phyloP scores from a whole-genome alignment of 2,888 invertebrate species.

The Lycia hirtaria region DNA sequence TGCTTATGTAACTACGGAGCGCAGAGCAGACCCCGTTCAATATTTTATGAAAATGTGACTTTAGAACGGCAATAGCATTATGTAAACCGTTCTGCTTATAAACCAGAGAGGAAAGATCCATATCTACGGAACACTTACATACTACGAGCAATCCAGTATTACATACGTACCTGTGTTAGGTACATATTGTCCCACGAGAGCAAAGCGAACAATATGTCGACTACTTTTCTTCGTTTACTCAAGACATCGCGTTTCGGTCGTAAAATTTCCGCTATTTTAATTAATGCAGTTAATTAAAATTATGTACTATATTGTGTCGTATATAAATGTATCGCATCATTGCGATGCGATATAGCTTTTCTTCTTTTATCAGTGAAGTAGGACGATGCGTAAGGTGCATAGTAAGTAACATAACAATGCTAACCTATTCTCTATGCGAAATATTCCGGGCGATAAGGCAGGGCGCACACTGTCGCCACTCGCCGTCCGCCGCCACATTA shows the following conservation, averaged over 20 bases:
- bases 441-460: constrained; percentile 39
- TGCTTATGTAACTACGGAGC: neutral
- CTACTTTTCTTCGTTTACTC: no score
- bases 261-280: no score
- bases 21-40: neutral
- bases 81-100: constrained; percentile 20
- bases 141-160: neutral
- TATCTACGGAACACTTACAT: constrained; percentile 23
- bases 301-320: no score
- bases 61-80: constrained; percentile 4
- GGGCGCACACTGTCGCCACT: constrained; percentile 31
- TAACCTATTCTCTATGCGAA: constrained; percentile 33
- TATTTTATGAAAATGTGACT: constrained; percentile 3
- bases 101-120: constrained; percentile 15
- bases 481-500: constrained; percentile 32
- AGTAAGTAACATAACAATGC: constrained; percentile 30
- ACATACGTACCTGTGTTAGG: neutral
- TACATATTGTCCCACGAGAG: no score
- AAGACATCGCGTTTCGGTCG: no score
- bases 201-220: no score
- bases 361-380: no score
- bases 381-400: neutral
- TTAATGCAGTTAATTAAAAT: no score
- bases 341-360: no score
- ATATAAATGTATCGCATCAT: no score